Base-by-base conservation (phyloP, 2,797 vertebrate genomes). In the Diglossa cyanea region DNA sequence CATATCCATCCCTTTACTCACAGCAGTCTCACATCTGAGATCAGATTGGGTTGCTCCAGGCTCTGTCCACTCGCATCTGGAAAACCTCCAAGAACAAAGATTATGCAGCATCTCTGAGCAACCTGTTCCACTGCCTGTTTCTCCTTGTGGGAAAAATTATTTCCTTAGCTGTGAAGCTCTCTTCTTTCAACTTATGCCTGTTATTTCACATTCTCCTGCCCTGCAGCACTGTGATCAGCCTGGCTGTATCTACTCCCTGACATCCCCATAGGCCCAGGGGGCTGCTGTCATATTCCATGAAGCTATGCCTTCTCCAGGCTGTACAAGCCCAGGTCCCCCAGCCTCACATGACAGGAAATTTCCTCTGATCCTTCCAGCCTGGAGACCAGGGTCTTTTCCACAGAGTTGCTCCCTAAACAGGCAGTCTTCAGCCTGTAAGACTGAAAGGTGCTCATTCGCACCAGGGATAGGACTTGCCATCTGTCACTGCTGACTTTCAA, bases 231-330 rank as follows among this genome's bases (percentile, higher is more conserved):
- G 15, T 35, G 31, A 68, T 44, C 8, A 55, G 7, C 31, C 63
- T 55, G 42, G 24, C 11, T 33, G 4, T 37, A 35, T 35, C 13
- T 58, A 14, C 20, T 30, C 54, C 30, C 7, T 47, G 17, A 60
- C 33, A 63, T 11, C 9, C 17, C 28, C 8, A 40, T 6, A 57
- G 4, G 1, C 21, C 25, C 6, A 5, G 7, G 6, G 3, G 0
- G 4, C 16, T 77, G 37, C 33, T 73, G 14, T 48, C 28, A 37
- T 37, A 65, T 20, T 18, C n/a, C 5, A 8, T 55, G 42, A 72
- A 72, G 23, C 13, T 4, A 0, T 62, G 24, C 26, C 33, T 76
- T 88, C 37, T 48, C 10, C 25, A 76, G 33, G 17, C n/a, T 78
- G 17, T 30, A 48, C 26, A 26, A 57, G 26, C 48, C 10, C 16